Base-by-base conservation (phyloP, 2,888 invertebrate genomes). In the Thymelicus lineola region DNA sequence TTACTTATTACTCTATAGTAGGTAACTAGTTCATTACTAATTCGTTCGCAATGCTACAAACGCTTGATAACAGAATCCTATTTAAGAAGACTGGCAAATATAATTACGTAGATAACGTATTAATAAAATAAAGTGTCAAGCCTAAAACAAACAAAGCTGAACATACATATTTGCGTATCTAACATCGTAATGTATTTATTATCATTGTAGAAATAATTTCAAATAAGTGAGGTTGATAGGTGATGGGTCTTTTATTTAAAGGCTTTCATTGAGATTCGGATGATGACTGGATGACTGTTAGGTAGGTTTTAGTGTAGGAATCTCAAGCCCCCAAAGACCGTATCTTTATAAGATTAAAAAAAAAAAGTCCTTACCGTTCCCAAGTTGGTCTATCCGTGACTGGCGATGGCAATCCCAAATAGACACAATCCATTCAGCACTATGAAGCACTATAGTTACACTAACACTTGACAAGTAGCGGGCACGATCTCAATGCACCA, bases 351-450 rank as follows among this genome's bases (percentile, higher is more conserved):
- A 53, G 14, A 20, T 53, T 20, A 1, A 9, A 53, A 12, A 20
- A 53, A 61, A 36, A n/a, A 76, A 71, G 71, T 75, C 80, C 91
- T 90, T 77, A 93, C 93, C 93, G 91, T 92, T 92, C 91, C 90
- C 90, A 88, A 89, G 85, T 90, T 84, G 88, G 79, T 90, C 87
- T 90, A 88, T 81, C 83, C 91, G 88, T 85, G 91, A 93, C 86
- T 87, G 86, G 87, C 88, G 88, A 83, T 88, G 88, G 88, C 90
- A 93, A 93, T 93, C 93, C 93, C 90, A 91, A 86, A 83, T 79
- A 84, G 81, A 86, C 91, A 91, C 93, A 93, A 93, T 91, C 88
- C 91, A 91, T 90, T 83, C 90, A 93, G 82, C 92, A 93, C 93
- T 85, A 83, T 82, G 79, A 78, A 79, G 86, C 91, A 91, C 92